phyloP scores from a whole-genome alignment of 2,888 invertebrate genomes.

The Tiphia femorata region DNA sequence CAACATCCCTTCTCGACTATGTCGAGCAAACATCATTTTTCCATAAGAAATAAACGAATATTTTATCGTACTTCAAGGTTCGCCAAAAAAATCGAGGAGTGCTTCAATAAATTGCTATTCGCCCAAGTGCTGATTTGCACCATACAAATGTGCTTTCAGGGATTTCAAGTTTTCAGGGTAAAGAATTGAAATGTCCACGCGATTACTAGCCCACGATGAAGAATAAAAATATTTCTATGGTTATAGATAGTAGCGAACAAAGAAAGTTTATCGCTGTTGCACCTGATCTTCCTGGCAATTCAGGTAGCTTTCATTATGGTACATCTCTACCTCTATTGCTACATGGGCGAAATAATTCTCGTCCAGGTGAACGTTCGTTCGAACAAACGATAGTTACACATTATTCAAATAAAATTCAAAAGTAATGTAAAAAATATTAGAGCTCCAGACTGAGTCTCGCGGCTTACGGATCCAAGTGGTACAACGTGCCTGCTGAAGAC shows the following conservation, averaged over 20 bases:
- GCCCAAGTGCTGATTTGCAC: conserved; percentile 43
- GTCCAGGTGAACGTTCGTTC: conserved; percentile 22
- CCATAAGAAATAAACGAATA: too few species aligned
- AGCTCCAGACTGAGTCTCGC: conserved; percentile 36
- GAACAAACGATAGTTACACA: neutral
- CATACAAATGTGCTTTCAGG: conserved; percentile 51
- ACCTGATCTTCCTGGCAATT: conserved; percentile 30
- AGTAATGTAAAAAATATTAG: conserved; percentile 28
- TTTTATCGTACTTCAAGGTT: conserved; percentile 41
- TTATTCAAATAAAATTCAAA: neutral
- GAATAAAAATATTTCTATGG: neutral
- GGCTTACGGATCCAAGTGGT: conserved; percentile 49
- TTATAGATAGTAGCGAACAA: conserved; percentile 6
- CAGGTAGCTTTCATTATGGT: conserved; percentile 23
- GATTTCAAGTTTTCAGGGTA: conserved; percentile 45
- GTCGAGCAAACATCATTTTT: too few species aligned
- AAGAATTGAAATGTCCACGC: conserved; percentile 9
- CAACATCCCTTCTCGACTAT: too few species aligned
- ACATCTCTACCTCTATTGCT: conserved; percentile 48
- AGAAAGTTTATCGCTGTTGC: conserved; percentile 10
- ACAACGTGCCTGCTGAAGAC: conserved; percentile 28
- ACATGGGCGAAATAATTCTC: conserved; percentile 45
- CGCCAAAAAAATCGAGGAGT: conserved; percentile 42
- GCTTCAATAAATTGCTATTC: conserved; percentile 48
- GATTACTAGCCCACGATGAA: neutral